Base-by-base conservation (phyloP, 2,797 vertebrate species). In the Tauraco hartlaubi region DNA sequence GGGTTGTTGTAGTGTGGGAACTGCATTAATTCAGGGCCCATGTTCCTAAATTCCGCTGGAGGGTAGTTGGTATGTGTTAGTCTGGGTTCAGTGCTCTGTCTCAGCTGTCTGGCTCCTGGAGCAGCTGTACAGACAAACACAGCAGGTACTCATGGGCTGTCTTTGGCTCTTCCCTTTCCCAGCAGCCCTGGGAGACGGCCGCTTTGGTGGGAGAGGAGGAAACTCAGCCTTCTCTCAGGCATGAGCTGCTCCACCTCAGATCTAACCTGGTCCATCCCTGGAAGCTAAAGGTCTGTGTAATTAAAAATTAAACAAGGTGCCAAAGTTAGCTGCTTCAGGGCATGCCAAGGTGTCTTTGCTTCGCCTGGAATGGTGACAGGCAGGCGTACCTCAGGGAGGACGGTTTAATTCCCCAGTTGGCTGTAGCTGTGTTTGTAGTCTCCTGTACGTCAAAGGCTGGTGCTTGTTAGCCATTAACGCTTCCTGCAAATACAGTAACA, bases 401-500 rank as follows among this genome's bases (percentile, higher is more conserved):
- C 8, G 20, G 39, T 61, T 94, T 35, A 55, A 77, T 85, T 85
- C 17, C 17, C 39, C 54, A 26, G 58, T 39, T 4, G 2, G 28
- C 68, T 80, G 44, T 33, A 72, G n/a, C 35, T 64, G 49, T 51
- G 23, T 71, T 83, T 91, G 51, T 28, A 73, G 71, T 68, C 1
- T 0, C n/a, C 88, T 61, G 7, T 46, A 29, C 41, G 76, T 80
- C 94, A 95, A 91, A 92, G 54, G 48, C 46, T 74, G 66, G 37
- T 48, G 9, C 41, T 73, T 46, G 9, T 37, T 67, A 67, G 66
- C 82, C 73, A 88, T 90, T 95, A 92, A 43, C 7, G 2, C 48
- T 90, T 88, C 48, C 72, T 88, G 33, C 64, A 97, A 93, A 69
- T 46, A 75, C 25, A 59, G 51, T 67, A 88, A 76, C 82, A 92